Evolutionary conservation across 2,797 vertebrate genomes (phyloP).

Genomic region (Smutsia gigantea): DNA sequence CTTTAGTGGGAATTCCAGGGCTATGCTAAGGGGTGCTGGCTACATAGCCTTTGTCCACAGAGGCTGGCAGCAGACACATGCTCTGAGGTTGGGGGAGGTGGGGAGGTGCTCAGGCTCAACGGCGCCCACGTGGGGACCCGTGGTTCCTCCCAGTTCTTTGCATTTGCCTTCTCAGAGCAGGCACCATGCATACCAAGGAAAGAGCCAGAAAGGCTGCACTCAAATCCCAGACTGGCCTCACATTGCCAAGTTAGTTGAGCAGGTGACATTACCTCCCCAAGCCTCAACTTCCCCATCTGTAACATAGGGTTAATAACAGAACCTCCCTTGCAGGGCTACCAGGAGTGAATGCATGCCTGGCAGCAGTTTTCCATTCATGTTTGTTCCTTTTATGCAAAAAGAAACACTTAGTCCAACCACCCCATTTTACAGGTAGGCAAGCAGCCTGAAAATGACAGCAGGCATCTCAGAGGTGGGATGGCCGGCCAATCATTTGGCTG

Average conservation of each 20-base stretch:
- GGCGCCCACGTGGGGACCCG: not conserved
- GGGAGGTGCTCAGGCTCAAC: not conserved
- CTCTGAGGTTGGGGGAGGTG: not conserved
- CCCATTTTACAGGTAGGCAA: not conserved
- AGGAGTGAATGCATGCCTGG: not conserved
- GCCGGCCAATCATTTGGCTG: not conserved
- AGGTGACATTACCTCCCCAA: not conserved
- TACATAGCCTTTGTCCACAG: constrained; percentile 28
- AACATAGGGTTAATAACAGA: not conserved
- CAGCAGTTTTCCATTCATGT: not conserved
- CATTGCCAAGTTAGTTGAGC: not conserved
- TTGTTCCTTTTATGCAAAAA: not conserved
- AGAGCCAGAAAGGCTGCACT: not conserved
- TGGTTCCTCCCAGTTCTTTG: not conserved
- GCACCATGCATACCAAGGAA: not conserved
- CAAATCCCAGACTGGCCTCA: not conserved
- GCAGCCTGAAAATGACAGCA: not conserved
- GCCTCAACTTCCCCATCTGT: constrained; percentile 15
- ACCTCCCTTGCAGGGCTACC: not conserved
- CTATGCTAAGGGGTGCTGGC: not conserved
- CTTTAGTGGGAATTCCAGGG: constrained; percentile 43
- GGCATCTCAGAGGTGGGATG: not conserved
- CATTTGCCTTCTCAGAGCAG: not conserved
- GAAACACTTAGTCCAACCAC: not conserved
- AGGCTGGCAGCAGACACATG: not conserved